These are phyloP conservation scores for Phataginus tetradactyla DNA, from an alignment of 2,797 vertebrate species.

Conservation along the genomic window DNA sequence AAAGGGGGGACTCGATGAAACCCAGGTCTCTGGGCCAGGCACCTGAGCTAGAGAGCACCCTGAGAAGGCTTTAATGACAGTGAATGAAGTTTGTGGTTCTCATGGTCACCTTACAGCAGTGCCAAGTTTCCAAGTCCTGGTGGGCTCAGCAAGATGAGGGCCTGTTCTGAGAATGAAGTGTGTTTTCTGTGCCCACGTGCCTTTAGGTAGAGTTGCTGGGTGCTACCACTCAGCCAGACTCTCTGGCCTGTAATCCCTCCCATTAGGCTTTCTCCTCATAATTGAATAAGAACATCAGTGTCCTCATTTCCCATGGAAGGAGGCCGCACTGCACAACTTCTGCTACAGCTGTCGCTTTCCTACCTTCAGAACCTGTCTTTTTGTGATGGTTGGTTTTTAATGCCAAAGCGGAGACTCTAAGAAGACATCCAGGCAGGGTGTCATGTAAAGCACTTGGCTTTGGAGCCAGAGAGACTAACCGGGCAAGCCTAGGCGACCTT, in stretches of 20 bases:
- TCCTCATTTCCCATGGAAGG: background rate
- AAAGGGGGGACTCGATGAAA: background rate
- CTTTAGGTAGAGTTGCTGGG: background rate
- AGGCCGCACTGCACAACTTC: background rate
- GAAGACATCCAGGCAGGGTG: background rate
- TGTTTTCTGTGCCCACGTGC: background rate
- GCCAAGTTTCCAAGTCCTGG: background rate
- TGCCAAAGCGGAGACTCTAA: background rate
- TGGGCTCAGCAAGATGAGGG: background rate
- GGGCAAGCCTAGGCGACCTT: background rate
- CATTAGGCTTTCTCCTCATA: background rate
- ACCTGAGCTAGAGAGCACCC: background rate
- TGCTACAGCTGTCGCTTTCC: background rate
- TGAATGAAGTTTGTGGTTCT: background rate
- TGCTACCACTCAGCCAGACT: rapidly evolving
- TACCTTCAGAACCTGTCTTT: background rate
- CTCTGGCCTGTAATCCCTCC: background rate
- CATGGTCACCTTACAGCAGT: too few species aligned
- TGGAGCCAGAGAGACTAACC: background rate
- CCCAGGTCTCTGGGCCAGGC: too few species aligned
- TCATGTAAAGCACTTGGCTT: background rate
- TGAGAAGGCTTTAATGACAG: background rate
- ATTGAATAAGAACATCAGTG: background rate
- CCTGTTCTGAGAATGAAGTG: background rate
- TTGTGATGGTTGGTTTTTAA: background rate